A percentile compares a stretch with the other conserved stretches of the same genome.
Evolutionary conservation across 2,888 invertebrate species (phyloP).

Genomic region (Thecophora atra): DNA sequence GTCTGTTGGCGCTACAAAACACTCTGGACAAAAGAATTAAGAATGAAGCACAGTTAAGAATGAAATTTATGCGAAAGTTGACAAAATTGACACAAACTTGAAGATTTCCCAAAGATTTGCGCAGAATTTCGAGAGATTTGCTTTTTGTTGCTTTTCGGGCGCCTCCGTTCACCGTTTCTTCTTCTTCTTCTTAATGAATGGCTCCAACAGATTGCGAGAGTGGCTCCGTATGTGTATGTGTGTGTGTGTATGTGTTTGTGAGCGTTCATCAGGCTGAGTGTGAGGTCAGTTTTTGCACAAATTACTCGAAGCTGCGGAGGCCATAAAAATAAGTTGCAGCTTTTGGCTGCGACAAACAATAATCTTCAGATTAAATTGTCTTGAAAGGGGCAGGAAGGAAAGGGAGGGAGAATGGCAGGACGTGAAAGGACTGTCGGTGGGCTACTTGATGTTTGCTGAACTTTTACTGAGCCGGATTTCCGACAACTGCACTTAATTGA

Average conservation of each 20-base stretch:
- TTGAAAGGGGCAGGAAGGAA: background rate
- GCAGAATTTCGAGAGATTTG: conserved; percentile 30
- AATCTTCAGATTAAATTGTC: conserved; percentile 22
- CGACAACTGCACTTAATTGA: conserved; percentile 35
- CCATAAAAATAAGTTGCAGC: conserved; percentile 27
- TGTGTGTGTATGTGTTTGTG: background rate
- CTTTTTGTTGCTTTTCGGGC: conserved; percentile 8
- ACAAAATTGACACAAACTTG: conserved; percentile 38
- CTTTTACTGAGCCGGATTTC: conserved; percentile 20
- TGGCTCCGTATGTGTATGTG: background rate
- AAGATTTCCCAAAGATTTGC: conserved; percentile 34
- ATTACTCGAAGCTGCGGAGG: conserved; percentile 29
- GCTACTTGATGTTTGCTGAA: conserved; percentile 7
- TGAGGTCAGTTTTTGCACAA: conserved; percentile 10
- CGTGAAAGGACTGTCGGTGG: too few relatives aligned
- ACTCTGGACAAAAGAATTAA: conserved; percentile 26
- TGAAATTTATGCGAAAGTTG: conserved; percentile 37
- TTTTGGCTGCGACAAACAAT: conserved; percentile 23
- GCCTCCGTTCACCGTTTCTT: too few relatives aligned
- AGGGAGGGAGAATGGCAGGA: background rate
- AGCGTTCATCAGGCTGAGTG: background rate
- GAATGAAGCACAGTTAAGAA: conserved; percentile 28
- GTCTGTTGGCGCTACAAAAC: too few relatives aligned
- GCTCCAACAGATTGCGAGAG: background rate
- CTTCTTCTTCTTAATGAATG: conserved; percentile 8